Percentiles rank a stretch among this genome's conserved stretches.
phyloP scores from a whole-genome alignment of 2,113 vertebrate species.

The Hippocampus zosterae region DNA sequence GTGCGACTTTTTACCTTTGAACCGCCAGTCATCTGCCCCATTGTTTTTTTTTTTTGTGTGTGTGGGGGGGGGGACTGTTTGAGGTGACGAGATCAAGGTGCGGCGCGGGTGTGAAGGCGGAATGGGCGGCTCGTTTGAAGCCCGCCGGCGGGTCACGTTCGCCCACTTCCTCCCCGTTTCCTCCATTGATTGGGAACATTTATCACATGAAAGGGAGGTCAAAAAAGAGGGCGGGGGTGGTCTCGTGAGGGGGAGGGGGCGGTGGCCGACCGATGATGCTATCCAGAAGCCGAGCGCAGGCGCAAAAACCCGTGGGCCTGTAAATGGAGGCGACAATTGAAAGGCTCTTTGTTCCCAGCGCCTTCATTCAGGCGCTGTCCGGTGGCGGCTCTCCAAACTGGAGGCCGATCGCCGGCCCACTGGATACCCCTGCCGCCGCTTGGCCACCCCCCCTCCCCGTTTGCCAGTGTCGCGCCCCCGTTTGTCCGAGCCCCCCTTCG shows the following conservation, averaged over 20 bases:
- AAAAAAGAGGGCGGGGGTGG: conserved; percentile 19
- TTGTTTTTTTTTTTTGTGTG: not conserved
- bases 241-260: not conserved
- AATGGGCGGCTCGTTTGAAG: conserved; percentile 53
- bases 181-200: conserved; percentile 70
- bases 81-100: conserved; percentile 22
- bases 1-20: not conserved
- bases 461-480: conserved; percentile 53
- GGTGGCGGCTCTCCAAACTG: conserved; percentile 33
- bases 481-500: conserved; percentile 33
- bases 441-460: conserved; percentile 47
- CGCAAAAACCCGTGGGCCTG: conserved; percentile 28
- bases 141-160: conserved; percentile 59
- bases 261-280: conserved; percentile 53
- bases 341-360: not conserved
- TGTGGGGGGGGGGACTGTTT: too few species aligned
- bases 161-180: conserved; percentile 65
- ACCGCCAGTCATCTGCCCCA: conserved; percentile 1
- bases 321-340: not conserved
- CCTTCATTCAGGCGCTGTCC: conserved; percentile 5
- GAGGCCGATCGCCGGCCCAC: conserved; percentile 36
- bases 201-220: conserved; percentile 66
- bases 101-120: conserved; percentile 57
- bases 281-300: conserved; percentile 54
- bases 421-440: conserved; percentile 8